Evolutionary conservation across 2,797 vertebrate genomes (phyloP), one percentile per base, ranked within the genome.

Genomic region (Diplodus sargus): DNA sequence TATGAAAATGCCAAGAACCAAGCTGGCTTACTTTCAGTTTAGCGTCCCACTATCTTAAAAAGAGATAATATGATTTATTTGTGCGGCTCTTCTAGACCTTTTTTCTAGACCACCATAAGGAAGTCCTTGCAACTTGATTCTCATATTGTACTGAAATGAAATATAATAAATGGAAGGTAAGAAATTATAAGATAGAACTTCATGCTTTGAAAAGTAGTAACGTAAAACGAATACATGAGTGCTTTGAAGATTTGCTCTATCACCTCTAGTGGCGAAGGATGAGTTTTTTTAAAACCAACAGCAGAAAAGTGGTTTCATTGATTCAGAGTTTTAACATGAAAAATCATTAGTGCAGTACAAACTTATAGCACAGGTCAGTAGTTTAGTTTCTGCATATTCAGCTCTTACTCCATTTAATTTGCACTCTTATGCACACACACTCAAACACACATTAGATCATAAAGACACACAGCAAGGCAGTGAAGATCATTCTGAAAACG

Each of bases 391-490:
- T 2, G 45, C 23, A 67, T 20, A 28, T 15, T 9, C n/a, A 76
- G 62, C 22, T 71, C 52, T 67, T 49, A 45, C 60, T 68, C 5
- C 0, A 63, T 73, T 74, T 51, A 28, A 47, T 47, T 22, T 7
- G 13, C 47, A 34, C 28, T 2, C 30, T 3, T 3, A 56, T 25
- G 54, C 28, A 34, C 54, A 79, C 56, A 58, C 59, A 76, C 52
- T 52, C 45, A 52, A 10, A 77, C 56, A 78, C 48, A 70, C 57
- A 23, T 42, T 3, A 25, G 23, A 39, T 68, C 3, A 22, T 53
- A 67, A 47, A 85, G 20, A 77, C 43, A 77, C 72, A 83, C 60
- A 78, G 47, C 62, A 28, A 14, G 30, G 49, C 52, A 78, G 60
- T 25, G 59, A 45, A 45, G 20, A 63, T 49, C 52, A 17, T n/a